Percentiles rank a stretch among this genome's conserved stretches.
Conservation (phyloP, 2,888 invertebrate genomes). For the Drosophila hamatofila region DNA sequence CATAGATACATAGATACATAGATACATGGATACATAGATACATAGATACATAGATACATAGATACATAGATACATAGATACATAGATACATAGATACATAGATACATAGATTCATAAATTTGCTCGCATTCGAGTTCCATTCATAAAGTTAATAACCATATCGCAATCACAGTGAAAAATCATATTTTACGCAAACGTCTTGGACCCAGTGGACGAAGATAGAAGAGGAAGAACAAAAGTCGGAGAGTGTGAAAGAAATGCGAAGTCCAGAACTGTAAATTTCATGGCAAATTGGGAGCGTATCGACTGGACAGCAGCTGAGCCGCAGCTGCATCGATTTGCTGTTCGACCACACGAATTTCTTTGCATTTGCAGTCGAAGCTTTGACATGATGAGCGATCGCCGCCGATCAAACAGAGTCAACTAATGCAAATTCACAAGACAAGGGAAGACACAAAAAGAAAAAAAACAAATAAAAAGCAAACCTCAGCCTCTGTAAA, state of each 20-base stretch:
- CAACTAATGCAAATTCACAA: conserved; percentile 45
- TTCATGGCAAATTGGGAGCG: conserved; percentile 71
- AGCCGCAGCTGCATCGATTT: conserved; percentile 30
- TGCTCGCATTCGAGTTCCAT: conserved; percentile 6
- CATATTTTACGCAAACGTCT: conserved; percentile 47
- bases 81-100: background rate
- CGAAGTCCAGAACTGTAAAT: conserved; percentile 53
- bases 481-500: conserved; percentile 46
- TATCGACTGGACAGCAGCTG: conserved; percentile 63
- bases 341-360: background rate
- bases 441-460: conserved; percentile 1
- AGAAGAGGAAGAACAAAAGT: conserved; percentile 2
- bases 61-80: background rate
- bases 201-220: conserved; percentile 4
- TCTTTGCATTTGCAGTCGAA: conserved; percentile 10
- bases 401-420: conserved; percentile 1
- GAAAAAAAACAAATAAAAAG: background rate
- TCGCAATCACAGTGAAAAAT: conserved; percentile 15
- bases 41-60: background rate
- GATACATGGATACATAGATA: background rate
- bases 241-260: conserved; percentile 39
- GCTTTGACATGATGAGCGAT: conserved; percentile 51
- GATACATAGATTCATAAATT: background rate
- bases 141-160: conserved; percentile 29
- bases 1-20: background rate